phyloP scores from a whole-genome alignment of 2,797 vertebrate genomes.

The Neosilurus mollespiculum region DNA sequence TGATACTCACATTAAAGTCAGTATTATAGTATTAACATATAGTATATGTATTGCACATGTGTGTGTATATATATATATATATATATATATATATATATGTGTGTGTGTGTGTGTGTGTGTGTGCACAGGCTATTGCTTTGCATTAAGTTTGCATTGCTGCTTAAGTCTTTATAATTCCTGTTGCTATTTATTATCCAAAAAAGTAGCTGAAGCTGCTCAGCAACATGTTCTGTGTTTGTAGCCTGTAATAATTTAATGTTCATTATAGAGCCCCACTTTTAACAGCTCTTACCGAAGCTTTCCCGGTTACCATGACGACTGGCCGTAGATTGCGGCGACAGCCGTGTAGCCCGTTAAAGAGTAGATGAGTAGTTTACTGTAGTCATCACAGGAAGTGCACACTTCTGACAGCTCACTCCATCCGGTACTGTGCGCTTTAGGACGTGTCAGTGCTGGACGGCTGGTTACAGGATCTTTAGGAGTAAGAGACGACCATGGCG shows the following conservation, averaged over 20 bases:
- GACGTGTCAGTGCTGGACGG: background rate
- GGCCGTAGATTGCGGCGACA: background rate
- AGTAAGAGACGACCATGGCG: background rate
- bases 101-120: too few relatives aligned
- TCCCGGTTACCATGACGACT: constrained; percentile 27
- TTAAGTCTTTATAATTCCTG: background rate
- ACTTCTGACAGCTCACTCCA: background rate
- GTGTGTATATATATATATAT: too few relatives aligned
- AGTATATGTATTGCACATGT: too few relatives aligned
- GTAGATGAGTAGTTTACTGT: background rate
- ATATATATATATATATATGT: too few relatives aligned
- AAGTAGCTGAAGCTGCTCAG: background rate
- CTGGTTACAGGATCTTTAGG: background rate
- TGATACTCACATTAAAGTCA: too few relatives aligned
- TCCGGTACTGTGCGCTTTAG: background rate
- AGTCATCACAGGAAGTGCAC: background rate
- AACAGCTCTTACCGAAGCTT: background rate
- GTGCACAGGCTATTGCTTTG: too few relatives aligned
- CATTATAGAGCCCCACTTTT: background rate
- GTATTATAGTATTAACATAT: background rate
- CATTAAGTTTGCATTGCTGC: too few relatives aligned
- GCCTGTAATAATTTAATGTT: background rate
- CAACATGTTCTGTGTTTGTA: background rate
- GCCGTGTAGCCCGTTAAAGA: background rate
- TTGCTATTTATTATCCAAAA: background rate